These are phyloP conservation scores for Drosophila anomalata DNA, from an alignment of 2,888 invertebrate species.

Conservation along the genomic window DNA sequence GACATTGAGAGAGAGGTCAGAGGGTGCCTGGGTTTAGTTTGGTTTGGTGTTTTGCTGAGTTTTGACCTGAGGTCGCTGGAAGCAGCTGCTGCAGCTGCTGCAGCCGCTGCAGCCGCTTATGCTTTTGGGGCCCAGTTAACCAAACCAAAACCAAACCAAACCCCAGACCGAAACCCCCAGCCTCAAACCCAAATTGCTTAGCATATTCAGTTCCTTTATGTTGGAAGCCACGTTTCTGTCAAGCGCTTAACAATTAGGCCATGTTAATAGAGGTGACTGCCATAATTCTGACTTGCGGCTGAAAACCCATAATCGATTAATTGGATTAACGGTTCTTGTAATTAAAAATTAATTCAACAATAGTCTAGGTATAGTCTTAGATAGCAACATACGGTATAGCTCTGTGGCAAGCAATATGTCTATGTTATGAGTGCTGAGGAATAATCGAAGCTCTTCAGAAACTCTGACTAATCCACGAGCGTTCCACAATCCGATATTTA, in stretches of 20 bases:
- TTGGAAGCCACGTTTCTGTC: not conserved
- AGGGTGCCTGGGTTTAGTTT: not conserved
- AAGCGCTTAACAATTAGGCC: constrained; percentile 11
- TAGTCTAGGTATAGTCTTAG: too few species aligned
- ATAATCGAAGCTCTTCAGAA: too few species aligned
- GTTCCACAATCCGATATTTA: too few species aligned
- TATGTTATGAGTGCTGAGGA: too few species aligned
- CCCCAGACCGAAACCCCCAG: not conserved
- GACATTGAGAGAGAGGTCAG: too few species aligned
- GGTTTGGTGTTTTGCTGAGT: constrained; percentile 6
- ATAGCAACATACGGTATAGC: too few species aligned
- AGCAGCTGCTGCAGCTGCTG: constrained; percentile 15
- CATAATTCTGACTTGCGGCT: not conserved
- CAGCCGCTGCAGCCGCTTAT: constrained; percentile 13
- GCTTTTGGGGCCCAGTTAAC: not conserved
- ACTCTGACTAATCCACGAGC: too few species aligned
- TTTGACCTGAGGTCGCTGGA: constrained; percentile 16
- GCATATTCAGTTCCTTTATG: constrained; percentile 17
- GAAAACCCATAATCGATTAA: not conserved
- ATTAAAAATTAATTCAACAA: not conserved
- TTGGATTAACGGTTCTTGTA: not conserved
- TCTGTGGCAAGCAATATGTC: too few species aligned
- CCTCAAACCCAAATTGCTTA: constrained; percentile 33
- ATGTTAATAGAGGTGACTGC: constrained; percentile 19
- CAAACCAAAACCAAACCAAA: not conserved